Percentiles rank a stretch among this genome's conserved stretches.
Conservation (phyloP, 1,140 invertebrate genomes). For the Ganaspis sp. region DNA sequence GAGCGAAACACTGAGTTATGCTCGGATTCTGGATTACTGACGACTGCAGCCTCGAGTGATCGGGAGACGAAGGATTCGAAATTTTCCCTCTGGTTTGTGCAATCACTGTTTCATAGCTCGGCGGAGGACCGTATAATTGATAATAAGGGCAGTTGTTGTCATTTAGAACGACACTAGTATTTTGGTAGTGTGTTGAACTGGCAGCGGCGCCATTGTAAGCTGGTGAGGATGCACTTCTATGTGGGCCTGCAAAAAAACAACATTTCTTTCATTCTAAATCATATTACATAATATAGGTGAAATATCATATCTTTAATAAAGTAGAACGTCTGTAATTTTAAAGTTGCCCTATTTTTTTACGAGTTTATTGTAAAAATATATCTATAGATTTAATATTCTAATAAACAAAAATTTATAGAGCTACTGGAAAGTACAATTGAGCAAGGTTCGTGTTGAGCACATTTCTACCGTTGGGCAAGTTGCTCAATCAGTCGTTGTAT, state of each 20-base stretch:
- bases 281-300: too few species aligned
- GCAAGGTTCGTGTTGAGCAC: too few species aligned
- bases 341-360: too few species aligned
- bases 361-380: too few species aligned
- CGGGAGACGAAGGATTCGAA: slow-evolving; percentile 60
- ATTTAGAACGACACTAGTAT: slow-evolving; percentile 70
- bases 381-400: too few species aligned
- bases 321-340: too few species aligned
- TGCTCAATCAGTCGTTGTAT: too few species aligned
- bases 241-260: slow-evolving; percentile 43
- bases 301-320: too few species aligned
- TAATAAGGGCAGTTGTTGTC: slow-evolving; percentile 73
- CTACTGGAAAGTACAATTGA: too few species aligned
- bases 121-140: slow-evolving; percentile 75
- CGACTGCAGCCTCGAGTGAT: slow-evolving; percentile 49
- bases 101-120: slow-evolving; percentile 76
- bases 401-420: too few species aligned
- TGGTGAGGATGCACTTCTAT: slow-evolving; percentile 51
- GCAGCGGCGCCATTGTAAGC: slow-evolving; percentile 58
- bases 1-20: slow-evolving; percentile 58
- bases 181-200: slow-evolving; percentile 69
- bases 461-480: too few species aligned
- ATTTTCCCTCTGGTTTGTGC: slow-evolving; percentile 69
- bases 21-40: slow-evolving; percentile 48
- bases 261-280: neutral